Evolutionary conservation across 2,113 vertebrate genomes (phyloP), one percentile per base, ranked within the genome.

Genomic region (Otolemur garnettii): DNA sequence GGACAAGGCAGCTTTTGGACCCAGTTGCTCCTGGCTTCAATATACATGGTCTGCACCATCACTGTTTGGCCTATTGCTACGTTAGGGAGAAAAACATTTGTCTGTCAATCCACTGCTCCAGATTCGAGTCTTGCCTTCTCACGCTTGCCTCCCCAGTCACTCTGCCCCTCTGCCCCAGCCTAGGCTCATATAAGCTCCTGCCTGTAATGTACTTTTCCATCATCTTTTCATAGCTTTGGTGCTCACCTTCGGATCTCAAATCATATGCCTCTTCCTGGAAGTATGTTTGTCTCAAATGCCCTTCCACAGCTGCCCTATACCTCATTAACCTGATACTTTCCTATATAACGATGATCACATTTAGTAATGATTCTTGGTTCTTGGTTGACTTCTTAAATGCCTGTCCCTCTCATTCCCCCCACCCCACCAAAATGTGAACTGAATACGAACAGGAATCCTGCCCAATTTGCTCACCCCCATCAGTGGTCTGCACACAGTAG

Each of bases 51-150:
- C 33, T 53, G 5, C 6, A 26, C 26, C 26, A 33, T 26, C 30
- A 3, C 15, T 3, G 0, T 57, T 66, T 33, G 13, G 18, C 30
- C 66, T 6, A 0, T 26, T 79, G 57, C 9, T 57, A 2, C 13
- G 0, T 45, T 12, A 14, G 18, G 5, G 38, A 71, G 14, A 59
- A 35, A 11, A 45, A 4, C 1, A 1, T 13, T 45, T 24, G 6
- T 33, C 50, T 38, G 5, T 38, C 42, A 17, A 1, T 2, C 71
- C 13, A 9, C 7, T 1, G 21, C 30, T 21, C 2, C 12, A 35
- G 24, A 18, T 8, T 71, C 62, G 17, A 2, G 26, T 66, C 71
- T 80, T 53, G 18, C 42, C 35, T 7, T 35, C 12, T 33, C 13
- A 1, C 8, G 83, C 38, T 10, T 33, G 22, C 50, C 1, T 53